Evolutionary conservation across 2,888 invertebrate species (phyloP).

Genomic region (Drepanosiphum platanoidis): DNA sequence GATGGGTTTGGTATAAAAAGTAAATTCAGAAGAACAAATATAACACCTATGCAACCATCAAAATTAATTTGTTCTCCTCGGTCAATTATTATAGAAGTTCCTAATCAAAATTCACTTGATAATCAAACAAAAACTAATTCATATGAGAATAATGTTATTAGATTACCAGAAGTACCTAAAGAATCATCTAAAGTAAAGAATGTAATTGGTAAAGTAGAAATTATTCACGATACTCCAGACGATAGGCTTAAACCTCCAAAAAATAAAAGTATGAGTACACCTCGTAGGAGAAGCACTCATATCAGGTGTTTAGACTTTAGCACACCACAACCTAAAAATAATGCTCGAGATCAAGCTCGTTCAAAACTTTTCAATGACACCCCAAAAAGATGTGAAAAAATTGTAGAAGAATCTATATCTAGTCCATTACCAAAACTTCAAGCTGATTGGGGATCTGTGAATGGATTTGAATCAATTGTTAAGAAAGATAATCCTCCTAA

Average conservation of each 20-base stretch:
- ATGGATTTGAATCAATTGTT: conserved; percentile 56
- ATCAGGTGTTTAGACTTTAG: conserved; percentile 58
- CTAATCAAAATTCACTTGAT: conserved; percentile 51
- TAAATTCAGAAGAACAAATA: conserved; percentile 41
- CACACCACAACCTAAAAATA: conserved; percentile 49
- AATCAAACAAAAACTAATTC: conserved; percentile 33
- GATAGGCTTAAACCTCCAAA: conserved; percentile 45
- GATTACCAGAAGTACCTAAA: conserved; percentile 28
- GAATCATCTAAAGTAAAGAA: not conserved
- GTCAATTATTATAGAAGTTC: conserved; percentile 57
- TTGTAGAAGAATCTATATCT: conserved; percentile 24
- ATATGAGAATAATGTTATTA: not conserved
- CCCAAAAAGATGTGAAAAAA: conserved; percentile 32
- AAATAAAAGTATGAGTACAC: conserved; percentile 59
- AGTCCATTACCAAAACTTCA: conserved; percentile 57
- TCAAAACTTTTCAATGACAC: conserved; percentile 54
- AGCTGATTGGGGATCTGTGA: conserved; percentile 55
- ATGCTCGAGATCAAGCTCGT: conserved; percentile 27
- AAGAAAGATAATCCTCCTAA: conserved; percentile 11
- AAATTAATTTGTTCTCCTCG: not conserved
- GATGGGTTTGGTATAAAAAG: conserved; percentile 27
- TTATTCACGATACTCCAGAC: conserved; percentile 34
- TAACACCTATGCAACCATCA: not conserved
- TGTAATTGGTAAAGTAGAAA: not conserved
- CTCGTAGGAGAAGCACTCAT: conserved; percentile 54